Percentiles rank a stretch among this genome's conserved stretches.
Conservation (phyloP, 2,797 vertebrate genomes). For the Poeciliopsis infans region DNA sequence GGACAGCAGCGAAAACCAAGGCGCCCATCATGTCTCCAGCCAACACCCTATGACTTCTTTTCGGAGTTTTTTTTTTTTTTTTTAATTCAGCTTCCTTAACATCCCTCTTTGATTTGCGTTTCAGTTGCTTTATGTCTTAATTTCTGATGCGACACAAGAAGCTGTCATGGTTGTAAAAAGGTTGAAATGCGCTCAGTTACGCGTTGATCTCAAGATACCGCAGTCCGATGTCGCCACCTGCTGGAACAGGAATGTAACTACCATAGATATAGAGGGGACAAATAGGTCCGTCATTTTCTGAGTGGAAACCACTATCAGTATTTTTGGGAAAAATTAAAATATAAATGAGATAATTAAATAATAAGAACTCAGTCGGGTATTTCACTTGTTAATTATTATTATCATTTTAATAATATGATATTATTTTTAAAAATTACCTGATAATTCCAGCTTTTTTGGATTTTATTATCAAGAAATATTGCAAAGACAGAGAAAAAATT, state of each 20-base stretch:
- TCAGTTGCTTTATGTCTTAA: not conserved
- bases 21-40: not conserved
- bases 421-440: too few relatives aligned
- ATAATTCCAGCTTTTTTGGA: too few relatives aligned
- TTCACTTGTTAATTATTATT: not conserved
- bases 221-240: conserved; percentile 47
- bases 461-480: not conserved
- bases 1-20: not conserved
- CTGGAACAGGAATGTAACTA: conserved; percentile 28
- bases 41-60: not conserved
- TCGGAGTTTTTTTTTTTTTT: not conserved
- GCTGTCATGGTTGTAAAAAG: conserved; percentile 31
- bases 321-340: not conserved
- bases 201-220: not conserved
- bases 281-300: not conserved
- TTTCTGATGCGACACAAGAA: not conserved
- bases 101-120: not conserved
- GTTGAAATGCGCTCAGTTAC: not conserved
- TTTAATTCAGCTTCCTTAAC: too few relatives aligned
- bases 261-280: not conserved
- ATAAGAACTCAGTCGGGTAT: not conserved
- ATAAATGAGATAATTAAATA: not conserved
- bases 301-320: too few relatives aligned
- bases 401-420: not conserved
- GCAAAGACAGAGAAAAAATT: not conserved